Conservation (phyloP, 2,113 vertebrate species). For the Podarcis raffonei region DNA sequence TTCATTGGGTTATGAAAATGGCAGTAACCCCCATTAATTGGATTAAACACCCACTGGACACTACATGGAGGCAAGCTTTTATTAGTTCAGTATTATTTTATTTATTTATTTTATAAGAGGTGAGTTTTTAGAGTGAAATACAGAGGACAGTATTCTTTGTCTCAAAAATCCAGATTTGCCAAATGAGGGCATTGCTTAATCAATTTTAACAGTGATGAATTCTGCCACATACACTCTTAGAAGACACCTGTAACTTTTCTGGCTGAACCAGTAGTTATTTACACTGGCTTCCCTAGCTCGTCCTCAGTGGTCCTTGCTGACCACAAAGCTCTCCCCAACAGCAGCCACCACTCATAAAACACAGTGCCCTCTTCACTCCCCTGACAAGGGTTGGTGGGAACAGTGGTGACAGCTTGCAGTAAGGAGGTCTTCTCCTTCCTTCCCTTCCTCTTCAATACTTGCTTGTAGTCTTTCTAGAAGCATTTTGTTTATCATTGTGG, state of each 20-base stretch:
- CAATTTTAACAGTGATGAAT: background rate
- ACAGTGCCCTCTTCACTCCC: background rate
- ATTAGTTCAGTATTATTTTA: background rate
- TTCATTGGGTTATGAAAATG: constrained; percentile 31
- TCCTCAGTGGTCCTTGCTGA: too few relatives aligned
- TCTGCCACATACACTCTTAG: background rate
- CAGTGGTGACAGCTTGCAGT: background rate
- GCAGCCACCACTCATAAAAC: background rate
- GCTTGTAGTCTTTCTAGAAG: too few relatives aligned
- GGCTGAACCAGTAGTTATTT: background rate
- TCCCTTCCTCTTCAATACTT: background rate
- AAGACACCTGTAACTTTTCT: constrained; percentile 5
- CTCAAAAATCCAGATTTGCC: background rate
- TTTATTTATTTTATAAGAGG: background rate
- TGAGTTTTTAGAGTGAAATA: background rate
- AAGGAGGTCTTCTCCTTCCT: background rate
- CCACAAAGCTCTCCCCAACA: background rate
- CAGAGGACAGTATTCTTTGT: background rate
- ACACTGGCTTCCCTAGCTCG: background rate
- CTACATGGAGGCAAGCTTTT: constrained; percentile 18
- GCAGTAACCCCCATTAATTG: constrained; percentile 15
- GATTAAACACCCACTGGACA: constrained; percentile 40
- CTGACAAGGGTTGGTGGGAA: background rate
- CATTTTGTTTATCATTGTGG: too few relatives aligned
- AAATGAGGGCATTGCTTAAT: constrained; percentile 5